Evolutionary conservation across 2,113 vertebrate species (phyloP), one percentile per base, ranked within the genome.

Genomic region (Archocentrus centrarchus): DNA sequence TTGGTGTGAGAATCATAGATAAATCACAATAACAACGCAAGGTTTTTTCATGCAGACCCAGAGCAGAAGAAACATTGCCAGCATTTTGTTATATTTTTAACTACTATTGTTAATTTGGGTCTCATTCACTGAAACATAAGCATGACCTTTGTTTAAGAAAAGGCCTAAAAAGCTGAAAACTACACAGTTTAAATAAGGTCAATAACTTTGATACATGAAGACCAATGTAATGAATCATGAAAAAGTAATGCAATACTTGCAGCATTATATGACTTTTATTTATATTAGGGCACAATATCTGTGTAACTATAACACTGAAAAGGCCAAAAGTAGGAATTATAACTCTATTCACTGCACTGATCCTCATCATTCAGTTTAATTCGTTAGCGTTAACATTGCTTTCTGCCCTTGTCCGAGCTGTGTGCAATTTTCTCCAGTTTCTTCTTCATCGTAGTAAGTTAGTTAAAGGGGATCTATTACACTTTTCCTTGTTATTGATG

Each of bases 1-100:
- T 3, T n/a, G 17, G 10, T 73, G 17, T 14, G 2, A 55, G 27
- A 53, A 13, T 73, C 66, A 13, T 11, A n/a, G 44, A 32, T 10
- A 73, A 27, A 10, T 70, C 44, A 50, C 0, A 70, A 70, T 0
- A 30, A 30, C 2, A 70, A 50, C 30, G 50, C 2, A 1, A 22
- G 44, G 1, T 47, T 30, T 4, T 70, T 0, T 50, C 50, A 18
- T 47, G 8, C 3, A 41, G 9, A 10, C 39, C 10, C 39, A 44
- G 41, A 44, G 44, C 14, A 47, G 14, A 24, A 50, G 44, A 11
- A 30, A 20, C 20, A 20, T 53, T 6, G 7, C 17, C 39, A 44
- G 41, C 41, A 44, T 50, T 50, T 50, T 47, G 14, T 14, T 5
- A 15, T 11, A 47, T 13, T 41, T 30, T 30, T 4, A 41, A 41